Evolutionary conservation across 1,140 invertebrate species (phyloP).

Genomic region (Zaprionus kolodkinae): DNA sequence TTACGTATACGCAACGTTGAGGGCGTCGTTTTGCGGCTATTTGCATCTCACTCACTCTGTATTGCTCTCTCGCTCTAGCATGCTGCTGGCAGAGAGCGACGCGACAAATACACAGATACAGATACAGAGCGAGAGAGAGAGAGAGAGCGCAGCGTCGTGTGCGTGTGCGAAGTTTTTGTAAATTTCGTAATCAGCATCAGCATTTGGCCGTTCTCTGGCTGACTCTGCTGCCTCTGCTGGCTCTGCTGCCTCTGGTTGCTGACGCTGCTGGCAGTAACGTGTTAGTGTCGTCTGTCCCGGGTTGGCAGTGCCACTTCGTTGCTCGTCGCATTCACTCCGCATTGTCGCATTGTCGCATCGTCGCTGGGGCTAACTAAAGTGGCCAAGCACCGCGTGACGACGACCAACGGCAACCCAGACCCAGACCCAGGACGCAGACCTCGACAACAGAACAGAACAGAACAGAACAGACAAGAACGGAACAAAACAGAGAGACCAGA

Average conservation of each 20-base stretch:
- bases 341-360: conserved; percentile 65
- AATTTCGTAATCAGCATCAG: conserved; percentile 67
- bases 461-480: not conserved
- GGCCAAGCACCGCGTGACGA: conserved; percentile 45
- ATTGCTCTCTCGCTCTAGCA: conserved; percentile 52
- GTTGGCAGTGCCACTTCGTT: conserved; percentile 75
- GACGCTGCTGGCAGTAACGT: conserved; percentile 39
- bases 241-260: conserved; percentile 12
- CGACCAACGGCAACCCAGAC: conserved; percentile 30
- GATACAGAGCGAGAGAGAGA: not conserved
- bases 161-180: conserved; percentile 48
- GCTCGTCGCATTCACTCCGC: conserved; percentile 75
- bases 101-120: conserved; percentile 19
- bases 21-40: conserved; percentile 64
- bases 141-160: conserved; percentile 5
- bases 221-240: not conserved
- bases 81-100: not conserved
- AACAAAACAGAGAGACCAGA: not conserved
- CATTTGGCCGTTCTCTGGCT: conserved; percentile 25
- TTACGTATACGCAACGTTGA: conserved; percentile 65
- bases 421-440: conserved; percentile 30
- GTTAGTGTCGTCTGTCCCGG: conserved; percentile 44
- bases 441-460: conserved; percentile 16
- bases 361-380: conserved; percentile 33
- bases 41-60: conserved; percentile 33